Evolutionary conservation across 2,888 invertebrate species (phyloP).

Genomic region (Alsophila aescularia): DNA sequence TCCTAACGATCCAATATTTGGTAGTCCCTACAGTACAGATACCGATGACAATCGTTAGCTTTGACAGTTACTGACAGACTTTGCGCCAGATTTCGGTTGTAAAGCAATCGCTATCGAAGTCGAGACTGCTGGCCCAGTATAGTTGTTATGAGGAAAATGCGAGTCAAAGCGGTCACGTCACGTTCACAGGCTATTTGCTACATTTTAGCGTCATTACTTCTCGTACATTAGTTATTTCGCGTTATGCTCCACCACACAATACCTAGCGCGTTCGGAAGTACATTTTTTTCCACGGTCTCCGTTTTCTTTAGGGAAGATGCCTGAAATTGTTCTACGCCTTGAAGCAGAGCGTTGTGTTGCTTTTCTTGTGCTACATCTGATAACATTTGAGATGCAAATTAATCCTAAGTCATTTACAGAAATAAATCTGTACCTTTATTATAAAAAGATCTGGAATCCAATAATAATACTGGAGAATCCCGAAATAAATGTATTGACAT

Average conservation of each 20-base stretch:
- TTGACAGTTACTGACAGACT: too few species aligned
- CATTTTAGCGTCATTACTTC: conserved; percentile 17
- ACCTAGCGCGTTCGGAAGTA: conserved; percentile 94
- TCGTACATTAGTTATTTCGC: conserved; percentile 41
- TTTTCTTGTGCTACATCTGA: conserved; percentile 90
- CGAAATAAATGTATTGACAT: too few species aligned
- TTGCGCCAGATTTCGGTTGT: too few species aligned
- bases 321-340: conserved; percentile 91
- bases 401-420: not conserved
- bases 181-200: conserved; percentile 31
- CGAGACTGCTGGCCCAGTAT: too few species aligned
- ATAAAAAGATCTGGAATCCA: too few species aligned
- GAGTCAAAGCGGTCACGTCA: conserved; percentile 47
- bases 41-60: too few species aligned
- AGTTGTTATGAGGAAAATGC: conserved; percentile 34
- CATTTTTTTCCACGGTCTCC: conserved; percentile 91
- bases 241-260: conserved; percentile 57
- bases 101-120: too few species aligned
- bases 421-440: too few species aligned
- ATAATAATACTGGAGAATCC: too few species aligned
- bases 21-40: too few species aligned
- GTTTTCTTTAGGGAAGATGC: conserved; percentile 89
- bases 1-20: too few species aligned
- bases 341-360: conserved; percentile 90
- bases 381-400: conserved; percentile 24